Base-by-base conservation (phyloP, 2,797 vertebrate species). In the Macroramphosus scolopax region DNA sequence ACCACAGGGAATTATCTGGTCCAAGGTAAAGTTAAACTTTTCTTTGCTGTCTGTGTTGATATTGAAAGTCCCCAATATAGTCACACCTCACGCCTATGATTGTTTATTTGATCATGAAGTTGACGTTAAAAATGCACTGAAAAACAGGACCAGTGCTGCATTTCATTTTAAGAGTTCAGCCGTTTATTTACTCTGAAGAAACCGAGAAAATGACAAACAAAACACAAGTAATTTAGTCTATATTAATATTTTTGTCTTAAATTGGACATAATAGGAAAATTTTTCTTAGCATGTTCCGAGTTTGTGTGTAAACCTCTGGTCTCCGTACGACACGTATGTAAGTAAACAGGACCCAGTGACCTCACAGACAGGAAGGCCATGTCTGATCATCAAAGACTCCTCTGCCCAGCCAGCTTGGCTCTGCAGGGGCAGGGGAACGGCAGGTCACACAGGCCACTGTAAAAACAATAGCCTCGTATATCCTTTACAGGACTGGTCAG, bases 1-100 rank as follows among this genome's bases (percentile, higher is more conserved):
- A 56, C 96, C 97, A 33, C 59, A 48, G 2, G 97, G 92, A 22
- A 92, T 99, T 66, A 76, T 88, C 12, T 99, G 97, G 97, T 85
- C 83, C 14, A 96, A 96, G 93, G 96, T 94, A 82, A 70, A 76
- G 14, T 13, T 2, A 33, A 29, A 8, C 5, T 4, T 39, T 16
- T 42, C 20, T 43, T 22, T 60, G 3, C 4, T 26, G 3, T 53
- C 7, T 53, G n/a, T 37, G 1, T 1, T 36, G 2, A 2, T 8
- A 8, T 8, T 20, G 6, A 16, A 7, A 15, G 10, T 49, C 13
- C 8, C 10, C 6, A 26, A 2, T 7, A 37, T 8, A 20, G 1
- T 10, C 13, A 10, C 10, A 22, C 22, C 16, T 17, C 2, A 8
- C n/a, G n/a, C n/a, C n/a, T n/a, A n/a, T n/a, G n/a, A n/a, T n/a